Conservation (phyloP, 2,113 vertebrate species). For the Callipepla squamata region DNA sequence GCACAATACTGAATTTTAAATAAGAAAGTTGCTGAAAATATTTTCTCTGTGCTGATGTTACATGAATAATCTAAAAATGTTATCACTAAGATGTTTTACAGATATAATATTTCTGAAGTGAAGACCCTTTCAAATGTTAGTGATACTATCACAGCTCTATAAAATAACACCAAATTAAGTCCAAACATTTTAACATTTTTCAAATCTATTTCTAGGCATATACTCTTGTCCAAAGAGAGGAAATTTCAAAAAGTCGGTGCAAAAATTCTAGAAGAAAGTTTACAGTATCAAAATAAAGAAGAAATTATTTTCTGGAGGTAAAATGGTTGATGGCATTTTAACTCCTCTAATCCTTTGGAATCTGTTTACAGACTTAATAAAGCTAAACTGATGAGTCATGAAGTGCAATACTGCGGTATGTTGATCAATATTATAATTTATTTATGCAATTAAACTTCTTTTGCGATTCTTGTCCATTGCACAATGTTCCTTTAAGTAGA, state of each 20-base stretch:
- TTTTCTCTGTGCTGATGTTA: neutral
- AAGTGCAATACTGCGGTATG: neutral
- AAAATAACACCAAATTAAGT: neutral
- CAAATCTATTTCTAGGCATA: neutral
- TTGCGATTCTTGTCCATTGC: constrained; percentile 28
- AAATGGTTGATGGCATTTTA: constrained; percentile 2
- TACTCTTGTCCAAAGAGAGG: neutral
- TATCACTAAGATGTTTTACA: neutral
- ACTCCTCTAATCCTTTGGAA: neutral
- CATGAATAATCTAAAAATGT: neutral
- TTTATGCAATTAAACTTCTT: constrained; percentile 49
- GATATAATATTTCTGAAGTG: neutral
- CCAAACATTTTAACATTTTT: neutral
- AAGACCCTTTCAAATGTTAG: neutral
- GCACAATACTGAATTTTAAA: neutral
- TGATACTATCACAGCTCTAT: neutral
- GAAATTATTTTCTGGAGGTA: neutral
- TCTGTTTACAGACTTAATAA: constrained; percentile 9
- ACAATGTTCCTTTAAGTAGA: constrained; percentile 26
- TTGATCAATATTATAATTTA: constrained; percentile 60
- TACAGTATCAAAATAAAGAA: neutral
- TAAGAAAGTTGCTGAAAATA: neutral
- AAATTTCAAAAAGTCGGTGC: neutral
- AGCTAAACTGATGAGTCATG: neutral
- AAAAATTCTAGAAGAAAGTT: neutral